A percentile compares a stretch with the other conserved stretches of the same genome.
Evolutionary conservation across 2,888 invertebrate genomes (phyloP).

Genomic region (Himalopsyche japonica): DNA sequence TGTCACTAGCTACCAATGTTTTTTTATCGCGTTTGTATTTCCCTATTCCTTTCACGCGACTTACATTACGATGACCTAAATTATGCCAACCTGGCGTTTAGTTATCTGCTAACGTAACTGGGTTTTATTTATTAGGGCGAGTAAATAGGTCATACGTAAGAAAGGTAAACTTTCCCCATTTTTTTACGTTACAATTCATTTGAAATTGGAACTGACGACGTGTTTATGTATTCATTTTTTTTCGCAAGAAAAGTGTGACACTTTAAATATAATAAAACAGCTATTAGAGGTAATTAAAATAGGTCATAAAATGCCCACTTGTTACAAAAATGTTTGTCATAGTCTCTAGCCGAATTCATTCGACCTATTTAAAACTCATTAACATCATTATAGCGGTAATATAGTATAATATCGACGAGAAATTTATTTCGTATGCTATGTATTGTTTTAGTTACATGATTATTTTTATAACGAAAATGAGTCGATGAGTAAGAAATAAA

Average conservation of each 20-base stretch:
- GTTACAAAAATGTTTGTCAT: neutral
- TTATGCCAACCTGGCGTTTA: neutral
- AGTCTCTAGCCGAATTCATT: neutral
- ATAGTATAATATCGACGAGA: too few species aligned
- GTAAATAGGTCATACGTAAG: neutral
- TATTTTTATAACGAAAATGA: too few species aligned
- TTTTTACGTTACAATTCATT: neutral
- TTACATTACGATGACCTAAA: neutral
- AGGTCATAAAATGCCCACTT: neutral
- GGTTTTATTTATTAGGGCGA: neutral
- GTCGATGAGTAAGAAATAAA: too few species aligned
- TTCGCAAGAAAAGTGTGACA: neutral
- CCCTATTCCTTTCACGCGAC: neutral
- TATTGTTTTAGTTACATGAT: too few species aligned
- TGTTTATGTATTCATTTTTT: too few species aligned
- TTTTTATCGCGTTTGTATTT: too few species aligned
- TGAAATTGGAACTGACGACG: neutral
- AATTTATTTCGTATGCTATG: too few species aligned
- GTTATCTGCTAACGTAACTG: neutral
- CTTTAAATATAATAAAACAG: neutral
- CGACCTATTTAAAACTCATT: neutral
- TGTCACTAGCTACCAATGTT: too few species aligned
- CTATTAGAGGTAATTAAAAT: neutral
- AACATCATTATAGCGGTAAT: too few species aligned
- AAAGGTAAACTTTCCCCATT: neutral